Evolutionary conservation across 2,888 invertebrate species (phyloP).

Genomic region (Fissipunctia ypsillon): DNA sequence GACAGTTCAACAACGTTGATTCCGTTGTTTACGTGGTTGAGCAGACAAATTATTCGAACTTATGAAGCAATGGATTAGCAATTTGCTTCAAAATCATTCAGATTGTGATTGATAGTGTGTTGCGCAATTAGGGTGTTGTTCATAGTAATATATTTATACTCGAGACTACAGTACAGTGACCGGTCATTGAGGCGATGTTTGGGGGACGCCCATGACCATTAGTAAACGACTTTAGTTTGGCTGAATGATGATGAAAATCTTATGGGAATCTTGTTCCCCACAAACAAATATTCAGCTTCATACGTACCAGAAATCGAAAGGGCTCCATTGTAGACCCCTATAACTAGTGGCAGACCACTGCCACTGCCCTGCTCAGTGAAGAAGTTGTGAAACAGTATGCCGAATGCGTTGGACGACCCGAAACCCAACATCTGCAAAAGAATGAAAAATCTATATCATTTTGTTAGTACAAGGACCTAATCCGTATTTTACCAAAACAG

Average conservation of each 20-base stretch:
- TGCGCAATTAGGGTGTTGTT: too few species aligned
- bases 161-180: neutral
- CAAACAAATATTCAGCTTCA: neutral
- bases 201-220: too few species aligned
- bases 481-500: neutral
- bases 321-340: conserved; percentile 92
- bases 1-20: too few species aligned
- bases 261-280: neutral
- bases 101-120: too few species aligned
- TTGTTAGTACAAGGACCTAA: neutral
- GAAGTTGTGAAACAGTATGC: conserved; percentile 93
- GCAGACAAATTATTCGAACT: too few species aligned
- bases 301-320: conserved; percentile 91
- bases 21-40: too few species aligned
- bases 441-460: conserved; percentile 12
- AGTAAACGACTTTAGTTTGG: neutral
- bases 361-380: conserved; percentile 92
- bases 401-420: conserved; percentile 93
- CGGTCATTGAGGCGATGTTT: neutral
- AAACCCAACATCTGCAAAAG: conserved; percentile 91
- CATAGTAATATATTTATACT: too few species aligned
- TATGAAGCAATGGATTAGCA: too few species aligned
- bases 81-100: too few species aligned
- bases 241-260: neutral
- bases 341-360: conserved; percentile 92